phyloP scores from a whole-genome alignment of 1,140 invertebrate genomes.

The Propsilocerus akamusi region DNA sequence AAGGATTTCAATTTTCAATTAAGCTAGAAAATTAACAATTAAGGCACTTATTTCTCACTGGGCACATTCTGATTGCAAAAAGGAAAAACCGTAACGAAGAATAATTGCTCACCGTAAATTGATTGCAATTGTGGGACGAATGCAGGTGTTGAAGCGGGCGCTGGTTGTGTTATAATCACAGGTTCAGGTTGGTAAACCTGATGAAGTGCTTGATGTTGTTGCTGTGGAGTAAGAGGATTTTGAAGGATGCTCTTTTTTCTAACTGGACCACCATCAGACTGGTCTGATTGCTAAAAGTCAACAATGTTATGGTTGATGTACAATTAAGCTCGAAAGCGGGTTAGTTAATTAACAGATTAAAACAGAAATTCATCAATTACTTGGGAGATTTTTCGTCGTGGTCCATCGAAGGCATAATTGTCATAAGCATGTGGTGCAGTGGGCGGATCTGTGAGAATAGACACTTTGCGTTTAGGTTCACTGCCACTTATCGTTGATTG shows the following conservation, averaged over 20 bases:
- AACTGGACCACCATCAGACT: slow-evolving; percentile 29
- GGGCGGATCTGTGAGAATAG: slow-evolving; percentile 19
- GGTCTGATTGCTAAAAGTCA: slow-evolving; percentile 15
- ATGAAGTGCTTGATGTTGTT: neutral
- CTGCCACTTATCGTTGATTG: slow-evolving; percentile 15
- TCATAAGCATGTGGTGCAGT: slow-evolving; percentile 13
- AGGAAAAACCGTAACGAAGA: too few species aligned
- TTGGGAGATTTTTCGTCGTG: slow-evolving; percentile 23
- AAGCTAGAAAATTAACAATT: too few species aligned
- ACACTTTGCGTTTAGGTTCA: slow-evolving; percentile 21
- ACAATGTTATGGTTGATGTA: too few species aligned
- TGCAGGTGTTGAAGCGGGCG: too few species aligned
- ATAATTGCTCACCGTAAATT: neutral
- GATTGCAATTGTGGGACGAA: too few species aligned
- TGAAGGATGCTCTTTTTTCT: slow-evolving; percentile 32
- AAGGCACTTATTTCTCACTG: too few species aligned
- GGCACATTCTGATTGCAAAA: too few species aligned
- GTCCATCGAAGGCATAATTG: slow-evolving; percentile 21
- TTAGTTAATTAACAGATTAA: too few species aligned
- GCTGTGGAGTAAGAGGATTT: neutral
- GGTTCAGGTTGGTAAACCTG: neutral
- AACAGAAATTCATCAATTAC: slow-evolving; percentile 13
- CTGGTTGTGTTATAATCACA: neutral
- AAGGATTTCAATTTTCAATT: too few species aligned
- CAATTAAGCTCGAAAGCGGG: too few species aligned